Percentiles rank a stretch among this genome's conserved stretches.
phyloP scores from a whole-genome alignment of 92 coral and sea anemone genomes.

The Virgularia gustaviana region DNA sequence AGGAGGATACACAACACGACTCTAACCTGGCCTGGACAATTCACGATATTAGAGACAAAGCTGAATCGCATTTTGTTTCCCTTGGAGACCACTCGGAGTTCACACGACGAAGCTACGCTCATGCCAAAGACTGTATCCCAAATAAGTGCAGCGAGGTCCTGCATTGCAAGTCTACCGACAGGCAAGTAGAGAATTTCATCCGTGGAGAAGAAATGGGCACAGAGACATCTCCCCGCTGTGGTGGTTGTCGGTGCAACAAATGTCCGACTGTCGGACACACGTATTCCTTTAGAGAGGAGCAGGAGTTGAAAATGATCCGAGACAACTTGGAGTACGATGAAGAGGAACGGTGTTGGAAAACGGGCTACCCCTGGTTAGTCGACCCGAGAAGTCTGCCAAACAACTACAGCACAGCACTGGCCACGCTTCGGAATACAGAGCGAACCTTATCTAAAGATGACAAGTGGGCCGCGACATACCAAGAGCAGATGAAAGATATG shows the following conservation, averaged over 20 bases:
- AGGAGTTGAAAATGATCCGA: conserved; percentile 60
- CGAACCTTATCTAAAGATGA: conserved; percentile 51
- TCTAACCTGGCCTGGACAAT: conserved; percentile 57
- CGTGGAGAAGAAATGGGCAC: conserved; percentile 60
- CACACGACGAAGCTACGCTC: background rate
- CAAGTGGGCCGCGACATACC: conserved; percentile 59
- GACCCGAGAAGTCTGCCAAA: conserved; percentile 60
- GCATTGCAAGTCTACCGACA: conserved; percentile 15
- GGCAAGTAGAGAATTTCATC: conserved; percentile 43
- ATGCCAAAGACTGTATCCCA: background rate
- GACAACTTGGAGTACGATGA: conserved; percentile 59
- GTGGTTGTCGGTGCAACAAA: conserved; percentile 60
- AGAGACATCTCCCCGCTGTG: conserved; percentile 56
- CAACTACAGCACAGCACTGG: conserved; percentile 51
- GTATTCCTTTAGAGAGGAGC: conserved; percentile 61
- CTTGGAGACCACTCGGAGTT: conserved; percentile 50
- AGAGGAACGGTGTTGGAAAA: conserved; percentile 57
- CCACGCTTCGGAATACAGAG: conserved; percentile 60
- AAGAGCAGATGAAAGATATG: conserved; percentile 64
- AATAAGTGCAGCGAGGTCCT: background rate
- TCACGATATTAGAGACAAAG: conserved; percentile 45
- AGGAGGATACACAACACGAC: conserved; percentile 50
- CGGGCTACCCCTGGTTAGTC: conserved; percentile 64
- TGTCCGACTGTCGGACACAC: conserved; percentile 66
- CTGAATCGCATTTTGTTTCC: conserved; percentile 35